Evolutionary conservation across 2,797 vertebrate genomes (phyloP).

Genomic region (Cryptoblepharus egeriae): DNA sequence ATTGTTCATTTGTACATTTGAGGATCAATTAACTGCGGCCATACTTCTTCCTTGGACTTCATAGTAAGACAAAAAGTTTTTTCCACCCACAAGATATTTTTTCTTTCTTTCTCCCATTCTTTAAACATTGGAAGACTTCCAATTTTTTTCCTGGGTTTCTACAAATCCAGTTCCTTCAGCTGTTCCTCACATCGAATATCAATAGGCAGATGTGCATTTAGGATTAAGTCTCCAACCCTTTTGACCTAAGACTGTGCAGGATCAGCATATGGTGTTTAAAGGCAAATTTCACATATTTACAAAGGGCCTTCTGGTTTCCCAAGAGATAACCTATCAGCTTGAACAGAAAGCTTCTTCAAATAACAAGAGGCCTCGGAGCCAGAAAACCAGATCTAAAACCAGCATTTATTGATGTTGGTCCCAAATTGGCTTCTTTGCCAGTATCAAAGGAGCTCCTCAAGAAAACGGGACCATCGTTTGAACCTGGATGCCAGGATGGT

Average conservation of each 20-base stretch:
- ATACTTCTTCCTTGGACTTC: neutral
- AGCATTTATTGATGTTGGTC: conserved; percentile 1
- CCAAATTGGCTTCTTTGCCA: neutral
- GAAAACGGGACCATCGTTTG: neutral
- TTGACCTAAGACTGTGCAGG: conserved; percentile 27
- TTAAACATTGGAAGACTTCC: neutral
- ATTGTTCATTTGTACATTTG: neutral
- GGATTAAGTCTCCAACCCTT: conserved; percentile 31
- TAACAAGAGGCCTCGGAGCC: conserved; percentile 12
- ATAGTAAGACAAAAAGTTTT: neutral
- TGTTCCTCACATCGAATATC: conserved; percentile 15
- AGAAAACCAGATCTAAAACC: conserved; percentile 22
- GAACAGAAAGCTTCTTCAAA: conserved; percentile 29
- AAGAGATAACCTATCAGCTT: conserved; percentile 41
- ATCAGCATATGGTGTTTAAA: conserved; percentile 41
- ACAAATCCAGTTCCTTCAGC: neutral
- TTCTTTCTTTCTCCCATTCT: neutral
- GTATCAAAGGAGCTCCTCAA: neutral
- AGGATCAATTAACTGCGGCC: neutral
- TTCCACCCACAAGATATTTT: neutral
- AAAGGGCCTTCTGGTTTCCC: conserved; percentile 42
- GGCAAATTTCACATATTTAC: conserved; percentile 35
- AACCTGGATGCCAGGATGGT: neutral
- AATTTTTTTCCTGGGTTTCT: neutral
- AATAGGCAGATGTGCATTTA: conserved; percentile 11